phyloP scores from a whole-genome alignment of 2,797 vertebrate species.

The Podarcis lilfordi region DNA sequence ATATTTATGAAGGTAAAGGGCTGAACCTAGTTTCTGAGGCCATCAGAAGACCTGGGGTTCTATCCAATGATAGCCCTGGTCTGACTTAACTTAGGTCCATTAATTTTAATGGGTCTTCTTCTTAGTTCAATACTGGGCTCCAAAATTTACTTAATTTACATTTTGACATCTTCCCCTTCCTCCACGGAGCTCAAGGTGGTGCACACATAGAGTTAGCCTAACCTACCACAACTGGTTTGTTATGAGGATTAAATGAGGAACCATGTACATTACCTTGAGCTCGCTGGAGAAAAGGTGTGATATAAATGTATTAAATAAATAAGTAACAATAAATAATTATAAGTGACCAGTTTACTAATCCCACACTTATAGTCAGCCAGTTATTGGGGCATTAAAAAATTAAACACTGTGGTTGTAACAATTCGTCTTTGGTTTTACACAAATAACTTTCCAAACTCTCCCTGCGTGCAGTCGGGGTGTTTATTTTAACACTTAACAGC shows the following conservation, averaged over 20 bases:
- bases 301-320: too few relatives aligned
- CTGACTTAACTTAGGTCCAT: too few relatives aligned
- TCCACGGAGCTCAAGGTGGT: not conserved
- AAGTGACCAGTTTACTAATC: too few relatives aligned
- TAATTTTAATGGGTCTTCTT: too few relatives aligned
- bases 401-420: not conserved
- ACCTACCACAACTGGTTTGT: too few relatives aligned
- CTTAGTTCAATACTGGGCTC: too few relatives aligned
- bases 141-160: not conserved
- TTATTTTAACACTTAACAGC: not conserved
- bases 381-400: not conserved
- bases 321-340: not conserved
- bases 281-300: too few relatives aligned
- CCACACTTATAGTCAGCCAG: not conserved
- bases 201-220: not conserved
- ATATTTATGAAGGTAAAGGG: not conserved
- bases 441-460: not conserved
- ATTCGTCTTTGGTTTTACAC: not conserved
- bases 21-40: not conserved
- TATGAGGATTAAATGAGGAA: too few relatives aligned
- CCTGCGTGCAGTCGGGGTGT: not conserved
- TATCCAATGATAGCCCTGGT: too few relatives aligned
- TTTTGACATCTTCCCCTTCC: not conserved
- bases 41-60: not conserved
- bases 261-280: too few relatives aligned